Percentiles rank a stretch among this genome's conserved stretches.
Evolutionary conservation across 2,113 vertebrate species (phyloP).

Genomic region (Calidris pygmaea): DNA sequence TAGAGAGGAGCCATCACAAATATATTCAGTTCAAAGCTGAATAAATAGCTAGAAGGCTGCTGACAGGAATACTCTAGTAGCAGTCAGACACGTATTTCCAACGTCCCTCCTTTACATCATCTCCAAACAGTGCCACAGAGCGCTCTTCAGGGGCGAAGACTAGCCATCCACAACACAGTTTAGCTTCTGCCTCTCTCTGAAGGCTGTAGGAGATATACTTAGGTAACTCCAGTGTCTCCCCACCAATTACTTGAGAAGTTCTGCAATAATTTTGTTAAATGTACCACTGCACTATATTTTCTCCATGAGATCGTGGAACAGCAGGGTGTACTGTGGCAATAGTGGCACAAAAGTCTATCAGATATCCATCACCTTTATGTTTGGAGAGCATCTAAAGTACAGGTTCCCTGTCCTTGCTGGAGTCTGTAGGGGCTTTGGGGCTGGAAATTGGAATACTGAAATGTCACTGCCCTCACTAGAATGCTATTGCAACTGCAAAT

Average conservation of each 20-base stretch:
- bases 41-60: not conserved
- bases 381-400: not conserved
- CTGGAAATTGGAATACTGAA: not conserved
- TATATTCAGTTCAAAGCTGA: not conserved
- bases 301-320: not conserved
- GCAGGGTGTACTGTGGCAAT: too few relatives aligned
- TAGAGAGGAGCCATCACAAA: not conserved
- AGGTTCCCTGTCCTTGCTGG: not conserved
- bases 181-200: not conserved
- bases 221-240: not conserved
- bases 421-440: not conserved
- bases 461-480: not conserved
- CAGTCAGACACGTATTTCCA: not conserved
- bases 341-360: not conserved
- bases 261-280: not conserved
- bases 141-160: not conserved
- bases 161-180: not conserved
- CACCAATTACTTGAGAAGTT: not conserved
- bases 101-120: not conserved
- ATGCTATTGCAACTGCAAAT: fast-evolving
- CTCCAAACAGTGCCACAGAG: not conserved
- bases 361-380: not conserved
- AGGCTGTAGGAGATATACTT: not conserved
- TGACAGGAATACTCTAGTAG: not conserved
- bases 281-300: not conserved